Conservation (phyloP, 2,113 vertebrate species). For the Shinisaurus crocodilurus region DNA sequence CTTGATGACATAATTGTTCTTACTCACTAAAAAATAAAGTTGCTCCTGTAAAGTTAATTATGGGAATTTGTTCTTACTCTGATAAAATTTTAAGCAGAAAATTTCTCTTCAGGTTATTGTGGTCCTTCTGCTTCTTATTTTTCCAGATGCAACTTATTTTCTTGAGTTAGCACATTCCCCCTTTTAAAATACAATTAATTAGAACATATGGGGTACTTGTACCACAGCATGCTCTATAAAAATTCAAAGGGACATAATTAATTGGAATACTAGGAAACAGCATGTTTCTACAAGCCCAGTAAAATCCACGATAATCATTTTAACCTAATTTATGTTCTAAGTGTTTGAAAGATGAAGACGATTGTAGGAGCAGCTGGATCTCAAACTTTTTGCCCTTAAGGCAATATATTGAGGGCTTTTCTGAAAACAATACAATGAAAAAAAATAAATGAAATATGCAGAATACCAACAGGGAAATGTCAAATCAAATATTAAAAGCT, state of each 20-base stretch:
- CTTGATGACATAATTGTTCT: neutral
- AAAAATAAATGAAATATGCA: conserved; percentile 46
- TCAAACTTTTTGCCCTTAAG: conserved; percentile 55
- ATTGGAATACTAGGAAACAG: conserved; percentile 56
- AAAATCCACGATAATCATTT: conserved; percentile 64
- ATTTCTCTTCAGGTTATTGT: conserved; percentile 14
- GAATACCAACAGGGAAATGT: conserved; percentile 23
- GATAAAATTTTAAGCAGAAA: neutral
- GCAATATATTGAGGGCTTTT: conserved; percentile 50
- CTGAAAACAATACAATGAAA: conserved; percentile 44
- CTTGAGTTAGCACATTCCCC: conserved; percentile 23
- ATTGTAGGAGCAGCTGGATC: conserved; percentile 46
- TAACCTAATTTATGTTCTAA: conserved; percentile 60
- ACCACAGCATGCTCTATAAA: conserved; percentile 56
- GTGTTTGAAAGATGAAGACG: conserved; percentile 58
- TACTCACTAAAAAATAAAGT: neutral
- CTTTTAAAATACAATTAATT: conserved; percentile 59
- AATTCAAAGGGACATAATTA: conserved; percentile 66
- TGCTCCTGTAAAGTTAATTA: neutral
- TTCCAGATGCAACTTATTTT: conserved; percentile 25
- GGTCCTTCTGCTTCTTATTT: conserved; percentile 27
- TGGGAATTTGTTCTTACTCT: neutral
- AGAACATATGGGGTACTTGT: conserved; percentile 47
- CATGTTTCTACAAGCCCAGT: conserved; percentile 45
- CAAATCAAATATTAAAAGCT: conserved; percentile 34